Percentiles rank a stretch among this genome's conserved stretches.
phyloP scores from a whole-genome alignment of 2,888 invertebrate species.

The Agrochola lychnidis region DNA sequence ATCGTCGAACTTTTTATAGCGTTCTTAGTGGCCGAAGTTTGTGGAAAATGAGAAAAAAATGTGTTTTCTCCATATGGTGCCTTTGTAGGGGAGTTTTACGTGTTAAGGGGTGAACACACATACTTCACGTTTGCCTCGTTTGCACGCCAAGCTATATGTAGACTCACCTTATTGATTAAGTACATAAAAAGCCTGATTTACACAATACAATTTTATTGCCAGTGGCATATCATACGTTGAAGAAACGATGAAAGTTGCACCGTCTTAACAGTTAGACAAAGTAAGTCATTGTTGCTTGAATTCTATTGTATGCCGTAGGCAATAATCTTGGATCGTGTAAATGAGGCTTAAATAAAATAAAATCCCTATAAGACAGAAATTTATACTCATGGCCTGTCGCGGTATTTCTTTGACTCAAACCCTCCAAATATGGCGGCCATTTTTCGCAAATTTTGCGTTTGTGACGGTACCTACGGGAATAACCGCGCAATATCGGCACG shows the following conservation, averaged over 20 bases:
- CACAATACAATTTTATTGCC: not conserved
- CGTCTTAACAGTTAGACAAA: not conserved
- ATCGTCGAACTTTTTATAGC: conserved; percentile 58
- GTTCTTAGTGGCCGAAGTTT: conserved; percentile 44
- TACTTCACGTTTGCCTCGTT: not conserved
- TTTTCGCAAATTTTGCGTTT: no score
- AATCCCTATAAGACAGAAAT: no score
- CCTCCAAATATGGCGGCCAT: no score
- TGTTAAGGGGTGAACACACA: conserved; percentile 12
- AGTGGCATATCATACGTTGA: no score
- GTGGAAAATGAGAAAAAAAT: conserved; percentile 54
- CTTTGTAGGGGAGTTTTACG: conserved; percentile 17
- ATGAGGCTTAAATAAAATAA: no score
- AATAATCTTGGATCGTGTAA: not conserved
- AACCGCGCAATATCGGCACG: no score
- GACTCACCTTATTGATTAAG: not conserved
- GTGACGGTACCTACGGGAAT: no score
- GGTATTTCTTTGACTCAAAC: no score
- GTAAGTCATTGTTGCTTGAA: not conserved
- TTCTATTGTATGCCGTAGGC: not conserved
- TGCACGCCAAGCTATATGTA: not conserved
- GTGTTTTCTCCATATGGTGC: conserved; percentile 59
- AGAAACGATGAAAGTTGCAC: not conserved
- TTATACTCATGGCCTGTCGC: no score
- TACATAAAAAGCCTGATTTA: not conserved